These are phyloP conservation scores for Belgica antarctica DNA, from an alignment of 2,888 invertebrate genomes.

Conservation along the genomic window DNA sequence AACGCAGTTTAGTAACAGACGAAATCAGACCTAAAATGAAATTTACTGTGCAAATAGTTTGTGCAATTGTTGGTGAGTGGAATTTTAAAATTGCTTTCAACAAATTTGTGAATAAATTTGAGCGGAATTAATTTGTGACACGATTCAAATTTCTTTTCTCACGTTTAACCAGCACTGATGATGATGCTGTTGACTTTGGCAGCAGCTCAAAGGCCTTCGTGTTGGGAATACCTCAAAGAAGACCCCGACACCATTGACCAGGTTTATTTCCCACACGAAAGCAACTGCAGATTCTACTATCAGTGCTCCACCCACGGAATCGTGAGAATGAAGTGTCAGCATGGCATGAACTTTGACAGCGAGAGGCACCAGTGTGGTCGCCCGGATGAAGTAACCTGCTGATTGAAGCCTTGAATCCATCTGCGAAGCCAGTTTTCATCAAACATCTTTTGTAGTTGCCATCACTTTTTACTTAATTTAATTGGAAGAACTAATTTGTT, in stretches of 20 bases:
- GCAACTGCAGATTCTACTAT: constrained; percentile 29
- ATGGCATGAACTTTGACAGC: constrained; percentile 12
- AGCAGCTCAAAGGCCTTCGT: constrained; percentile 20
- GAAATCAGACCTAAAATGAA: constrained; percentile 42
- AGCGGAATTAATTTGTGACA: too few species aligned
- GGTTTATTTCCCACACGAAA: constrained; percentile 33
- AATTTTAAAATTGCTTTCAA: constrained; percentile 9
- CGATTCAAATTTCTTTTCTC: not conserved
- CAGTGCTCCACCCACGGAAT: constrained; percentile 34
- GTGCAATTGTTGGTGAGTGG: constrained; percentile 42
- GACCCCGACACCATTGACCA: constrained; percentile 32
- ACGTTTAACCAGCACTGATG: constrained; percentile 22
- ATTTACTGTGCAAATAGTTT: constrained; percentile 39
- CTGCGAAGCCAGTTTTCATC: too few species aligned
- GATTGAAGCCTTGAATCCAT: too few species aligned
- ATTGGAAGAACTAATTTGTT: too few species aligned
- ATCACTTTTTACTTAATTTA: too few species aligned
- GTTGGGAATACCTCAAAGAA: constrained; percentile 14
- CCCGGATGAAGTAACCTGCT: constrained; percentile 33
- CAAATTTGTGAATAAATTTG: not conserved
- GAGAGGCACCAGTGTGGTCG: constrained; percentile 33
- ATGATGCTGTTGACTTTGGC: not conserved
- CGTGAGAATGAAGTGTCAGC: constrained; percentile 33
- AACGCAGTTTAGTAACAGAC: constrained; percentile 42
- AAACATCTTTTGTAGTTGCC: too few species aligned